Conservation (phyloP, 2,113 vertebrate species). For the Notarius quadriscutis region DNA sequence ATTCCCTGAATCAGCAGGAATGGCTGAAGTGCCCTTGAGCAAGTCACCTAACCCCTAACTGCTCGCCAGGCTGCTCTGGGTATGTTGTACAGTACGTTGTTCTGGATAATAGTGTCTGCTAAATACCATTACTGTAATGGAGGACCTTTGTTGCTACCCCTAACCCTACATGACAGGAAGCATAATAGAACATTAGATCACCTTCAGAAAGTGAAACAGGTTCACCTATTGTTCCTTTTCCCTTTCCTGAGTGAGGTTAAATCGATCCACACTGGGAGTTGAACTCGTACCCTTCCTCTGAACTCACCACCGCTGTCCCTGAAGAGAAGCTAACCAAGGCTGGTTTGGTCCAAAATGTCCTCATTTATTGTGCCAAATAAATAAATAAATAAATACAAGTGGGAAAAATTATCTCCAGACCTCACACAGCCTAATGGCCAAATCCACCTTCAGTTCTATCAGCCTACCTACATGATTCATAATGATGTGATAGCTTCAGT, state of each 20-base stretch:
- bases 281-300: not conserved
- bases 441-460: not conserved
- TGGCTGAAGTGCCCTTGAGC: too few species aligned
- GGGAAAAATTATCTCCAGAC: not conserved
- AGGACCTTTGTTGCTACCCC: too few species aligned
- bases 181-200: not conserved
- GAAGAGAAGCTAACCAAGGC: too few species aligned
- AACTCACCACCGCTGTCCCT: not conserved
- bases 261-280: not conserved
- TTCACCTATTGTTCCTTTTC: not conserved
- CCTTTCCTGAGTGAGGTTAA: not conserved
- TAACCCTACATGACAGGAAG: too few species aligned
- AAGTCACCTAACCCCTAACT: too few species aligned
- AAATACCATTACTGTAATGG: too few species aligned
- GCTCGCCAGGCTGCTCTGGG: too few species aligned
- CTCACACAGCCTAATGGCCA: conserved; percentile 17
- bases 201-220: not conserved
- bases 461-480: conserved; percentile 16
- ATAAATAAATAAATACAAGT: not conserved
- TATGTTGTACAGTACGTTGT: too few species aligned
- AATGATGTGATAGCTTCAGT: conserved; percentile 22
- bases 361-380: not conserved
- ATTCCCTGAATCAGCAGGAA: too few species aligned
- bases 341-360: not conserved
- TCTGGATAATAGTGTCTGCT: too few species aligned